Percentiles rank a stretch among this genome's conserved stretches.
Conservation (phyloP, 2,113 vertebrate species). For the Cinclus cinclus region DNA sequence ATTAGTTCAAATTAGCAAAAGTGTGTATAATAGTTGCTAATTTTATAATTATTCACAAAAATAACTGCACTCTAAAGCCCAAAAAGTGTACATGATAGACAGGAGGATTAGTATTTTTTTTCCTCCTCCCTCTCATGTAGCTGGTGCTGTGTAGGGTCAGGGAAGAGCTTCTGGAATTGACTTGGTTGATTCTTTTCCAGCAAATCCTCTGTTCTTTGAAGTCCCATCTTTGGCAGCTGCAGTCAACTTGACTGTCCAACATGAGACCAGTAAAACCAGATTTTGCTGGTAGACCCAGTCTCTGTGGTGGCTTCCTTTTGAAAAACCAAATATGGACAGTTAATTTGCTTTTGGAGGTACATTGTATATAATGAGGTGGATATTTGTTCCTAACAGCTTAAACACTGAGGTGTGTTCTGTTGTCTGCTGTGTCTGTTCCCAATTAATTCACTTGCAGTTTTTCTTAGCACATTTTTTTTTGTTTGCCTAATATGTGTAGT, state of each 20-base stretch:
- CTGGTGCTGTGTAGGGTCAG: neutral
- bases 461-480: neutral
- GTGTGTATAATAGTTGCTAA: neutral
- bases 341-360: neutral
- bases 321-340: conserved; percentile 12
- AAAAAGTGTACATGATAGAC: neutral
- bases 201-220: conserved; percentile 23
- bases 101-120: neutral
- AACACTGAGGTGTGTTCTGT: neutral
- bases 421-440: neutral
- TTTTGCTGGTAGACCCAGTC: neutral
- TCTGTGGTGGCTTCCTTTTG: neutral
- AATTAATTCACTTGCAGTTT: neutral
- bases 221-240: neutral
- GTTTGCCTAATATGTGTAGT: neutral
- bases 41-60: neutral
- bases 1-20: neutral
- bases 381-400: conserved; percentile 23
- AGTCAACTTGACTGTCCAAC: conserved; percentile 21
- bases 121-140: rapidly evolving
- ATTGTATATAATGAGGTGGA: neutral
- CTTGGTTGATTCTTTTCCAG: neutral
- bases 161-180: neutral
- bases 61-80: neutral
- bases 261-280: conserved; percentile 47